Evolutionary conservation across 2,888 invertebrate genomes (phyloP), one percentile per base, ranked within the genome.

Genomic region (Eurytoma californica): DNA sequence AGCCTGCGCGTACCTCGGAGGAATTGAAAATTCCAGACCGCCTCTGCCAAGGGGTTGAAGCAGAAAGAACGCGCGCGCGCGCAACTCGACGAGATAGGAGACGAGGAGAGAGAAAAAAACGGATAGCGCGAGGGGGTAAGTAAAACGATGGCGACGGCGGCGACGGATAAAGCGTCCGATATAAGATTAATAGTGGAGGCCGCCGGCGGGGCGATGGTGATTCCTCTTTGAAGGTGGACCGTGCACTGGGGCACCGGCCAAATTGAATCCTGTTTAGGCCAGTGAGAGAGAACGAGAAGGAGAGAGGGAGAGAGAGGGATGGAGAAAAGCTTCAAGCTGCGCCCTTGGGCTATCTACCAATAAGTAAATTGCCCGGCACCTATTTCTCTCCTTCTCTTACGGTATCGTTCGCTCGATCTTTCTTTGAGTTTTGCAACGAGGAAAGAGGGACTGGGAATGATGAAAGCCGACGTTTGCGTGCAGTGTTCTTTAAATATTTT

Each of bases 221-320:
- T 88, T 89, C 88, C 87, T 89, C 79, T 89, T 90, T 90, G 89
- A 89, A 90, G 89, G 89, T 87, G 88, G 87, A 88, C 88, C 88
- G 85, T 86, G 85, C 86, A 18, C 57, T 14, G 55, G 58, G 87
- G 86, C 84, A 87, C 86, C 86, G 87, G 85, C 88, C 87, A 90
- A 90, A 90, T 90, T 90, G 90, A 90, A 90, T 90, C 88, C 87
- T 88, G 90, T 87, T 90, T 89, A 89, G 89, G 88, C 88, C 86
- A 86, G 85, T 39, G 84, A 86, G 63, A 47, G 66, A 55, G 53
- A 13, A 28, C 7, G 51, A 16, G 84, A 85, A 20, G 28, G 61
- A 53, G 61, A 66, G 14, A 18, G 28, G 9, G 14, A 16, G 13
- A 16, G 18, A n/a, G 5, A 16, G 60, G 24, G 16, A 53, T 7